Evolutionary conservation across 2,113 vertebrate genomes (phyloP).

Genomic region (Diglossa brunneiventris): DNA sequence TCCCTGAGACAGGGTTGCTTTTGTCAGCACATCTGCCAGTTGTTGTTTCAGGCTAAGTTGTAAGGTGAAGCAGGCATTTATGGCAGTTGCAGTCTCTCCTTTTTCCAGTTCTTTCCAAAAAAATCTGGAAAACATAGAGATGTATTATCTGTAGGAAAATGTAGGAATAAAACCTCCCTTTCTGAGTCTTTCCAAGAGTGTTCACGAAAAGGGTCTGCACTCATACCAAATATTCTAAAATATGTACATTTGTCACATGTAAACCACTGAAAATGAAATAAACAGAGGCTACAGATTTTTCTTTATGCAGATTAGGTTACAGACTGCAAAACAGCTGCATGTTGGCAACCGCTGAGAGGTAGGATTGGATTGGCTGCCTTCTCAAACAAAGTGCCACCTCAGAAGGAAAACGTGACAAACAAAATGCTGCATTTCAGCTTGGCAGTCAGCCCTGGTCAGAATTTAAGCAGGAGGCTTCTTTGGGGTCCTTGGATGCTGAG

Average conservation of each 20-base stretch:
- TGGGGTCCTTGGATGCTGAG: background rate
- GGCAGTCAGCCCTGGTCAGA: background rate
- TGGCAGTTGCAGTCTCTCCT: background rate
- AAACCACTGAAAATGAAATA: background rate
- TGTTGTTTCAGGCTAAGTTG: background rate
- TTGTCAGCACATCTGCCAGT: background rate
- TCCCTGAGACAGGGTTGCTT: background rate
- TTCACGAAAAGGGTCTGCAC: fast-evolving
- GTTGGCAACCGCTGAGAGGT: background rate
- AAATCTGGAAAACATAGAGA: background rate
- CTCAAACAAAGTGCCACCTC: background rate
- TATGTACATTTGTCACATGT: background rate
- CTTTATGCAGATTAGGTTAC: background rate
- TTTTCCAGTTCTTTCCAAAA: background rate
- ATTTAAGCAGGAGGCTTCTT: background rate
- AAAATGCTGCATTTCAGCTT: background rate
- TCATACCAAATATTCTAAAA: background rate
- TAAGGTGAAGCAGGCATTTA: background rate
- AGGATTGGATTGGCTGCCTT: background rate
- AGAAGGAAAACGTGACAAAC: background rate
- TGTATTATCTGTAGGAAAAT: background rate
- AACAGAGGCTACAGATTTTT: background rate
- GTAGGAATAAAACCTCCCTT: background rate
- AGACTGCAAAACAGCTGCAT: background rate
- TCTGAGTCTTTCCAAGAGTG: background rate